A percentile compares a stretch with the other conserved stretches of the same genome.
These are phyloP conservation scores for Enteromius argenteus DNA, from an alignment of 2,797 vertebrate species.

Conservation along the genomic window DNA sequence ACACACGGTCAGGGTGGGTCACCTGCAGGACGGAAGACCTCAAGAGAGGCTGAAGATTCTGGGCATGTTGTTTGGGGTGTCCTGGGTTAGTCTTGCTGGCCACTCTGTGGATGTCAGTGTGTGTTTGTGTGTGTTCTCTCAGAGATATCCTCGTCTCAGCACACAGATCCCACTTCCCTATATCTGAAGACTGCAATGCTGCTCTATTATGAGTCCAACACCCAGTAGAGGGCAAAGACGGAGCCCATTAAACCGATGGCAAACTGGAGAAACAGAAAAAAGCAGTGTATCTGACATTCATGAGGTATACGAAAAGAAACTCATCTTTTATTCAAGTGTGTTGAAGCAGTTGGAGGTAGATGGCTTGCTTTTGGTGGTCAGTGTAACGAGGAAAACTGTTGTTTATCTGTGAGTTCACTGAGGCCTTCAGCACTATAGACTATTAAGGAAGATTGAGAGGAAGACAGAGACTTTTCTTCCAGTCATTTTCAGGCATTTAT, in stretches of 20 bases:
- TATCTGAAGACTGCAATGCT: constrained; percentile 39
- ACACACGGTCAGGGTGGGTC: constrained; percentile 12
- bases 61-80: neutral
- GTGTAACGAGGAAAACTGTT: constrained; percentile 22
- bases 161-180: neutral
- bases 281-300: neutral
- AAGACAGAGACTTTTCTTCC: neutral
- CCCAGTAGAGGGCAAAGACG: constrained; percentile 36
- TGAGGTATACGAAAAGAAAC: neutral
- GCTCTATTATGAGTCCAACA: neutral
- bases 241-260: constrained; percentile 6
- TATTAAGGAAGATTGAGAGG: neutral
- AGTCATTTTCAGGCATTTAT: constrained; percentile 9
- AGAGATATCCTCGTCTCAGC: neutral
- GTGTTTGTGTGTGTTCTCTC: constrained; percentile 24
- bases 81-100: neutral
- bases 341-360: constrained; percentile 16
- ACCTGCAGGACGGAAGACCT: constrained; percentile 14
- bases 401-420: constrained; percentile 45
- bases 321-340: constrained; percentile 26
- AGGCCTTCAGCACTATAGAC: constrained; percentile 18
- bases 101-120: neutral
- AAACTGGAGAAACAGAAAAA: constrained; percentile 3
- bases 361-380: constrained; percentile 1
- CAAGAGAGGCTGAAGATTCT: constrained; percentile 19